phyloP scores from a whole-genome alignment of 2,888 invertebrate species.

The Drosophila borborema region DNA sequence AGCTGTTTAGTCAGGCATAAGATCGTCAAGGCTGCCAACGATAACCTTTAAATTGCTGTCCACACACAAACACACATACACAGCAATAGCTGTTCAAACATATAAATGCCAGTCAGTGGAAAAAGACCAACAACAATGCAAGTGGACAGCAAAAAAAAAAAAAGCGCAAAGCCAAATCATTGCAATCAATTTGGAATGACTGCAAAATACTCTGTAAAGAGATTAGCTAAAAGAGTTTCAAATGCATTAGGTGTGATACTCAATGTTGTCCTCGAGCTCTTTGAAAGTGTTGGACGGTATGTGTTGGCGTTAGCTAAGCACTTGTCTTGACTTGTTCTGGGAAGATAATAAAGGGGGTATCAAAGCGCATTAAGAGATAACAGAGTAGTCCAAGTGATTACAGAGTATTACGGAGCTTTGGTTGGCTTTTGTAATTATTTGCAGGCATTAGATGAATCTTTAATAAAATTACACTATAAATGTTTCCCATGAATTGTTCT shows the following conservation, averaged over 20 bases:
- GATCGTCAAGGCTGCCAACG: constrained; percentile 70
- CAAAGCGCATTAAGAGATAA: too few relatives aligned
- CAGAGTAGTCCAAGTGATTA: too few relatives aligned
- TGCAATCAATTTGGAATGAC: background rate
- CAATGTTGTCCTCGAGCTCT: too few relatives aligned
- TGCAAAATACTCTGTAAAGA: background rate
- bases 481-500: background rate
- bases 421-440: too few relatives aligned
- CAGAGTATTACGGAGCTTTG: too few relatives aligned
- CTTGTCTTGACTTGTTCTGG: too few relatives aligned
- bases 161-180: background rate
- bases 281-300: too few relatives aligned
- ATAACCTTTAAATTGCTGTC: constrained; percentile 73
- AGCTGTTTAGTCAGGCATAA: constrained; percentile 68
- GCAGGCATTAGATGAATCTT: too few relatives aligned
- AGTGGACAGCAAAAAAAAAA: background rate
- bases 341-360: too few relatives aligned
- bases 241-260: too few relatives aligned
- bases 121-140: constrained; percentile 31
- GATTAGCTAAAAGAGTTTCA: too few relatives aligned
- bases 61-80: constrained; percentile 15
- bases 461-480: background rate
- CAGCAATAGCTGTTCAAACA: constrained; percentile 46
- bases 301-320: too few relatives aligned
- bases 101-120: constrained; percentile 36